Conservation (phyloP, 2,888 invertebrate species). For the Xanthorhoe designata region DNA sequence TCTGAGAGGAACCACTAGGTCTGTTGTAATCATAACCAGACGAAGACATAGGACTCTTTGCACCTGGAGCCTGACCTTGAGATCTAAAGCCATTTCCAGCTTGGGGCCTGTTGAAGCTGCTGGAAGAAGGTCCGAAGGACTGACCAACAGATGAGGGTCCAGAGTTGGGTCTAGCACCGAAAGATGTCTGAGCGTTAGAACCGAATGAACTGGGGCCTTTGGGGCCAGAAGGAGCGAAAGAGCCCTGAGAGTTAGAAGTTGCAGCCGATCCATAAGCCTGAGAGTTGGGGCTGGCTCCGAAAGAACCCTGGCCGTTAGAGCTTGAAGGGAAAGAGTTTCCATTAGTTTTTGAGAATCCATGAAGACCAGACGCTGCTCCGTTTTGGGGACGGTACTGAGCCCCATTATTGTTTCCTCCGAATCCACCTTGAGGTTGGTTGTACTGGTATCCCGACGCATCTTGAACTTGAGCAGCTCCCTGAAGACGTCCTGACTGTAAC, state of each 20-base stretch:
- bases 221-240: constrained; percentile 34
- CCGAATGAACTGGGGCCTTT: constrained; percentile 39
- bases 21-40: constrained; percentile 46
- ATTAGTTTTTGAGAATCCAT: constrained; percentile 34
- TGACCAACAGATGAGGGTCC: constrained; percentile 28
- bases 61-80: constrained; percentile 19
- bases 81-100: constrained; percentile 39
- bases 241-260: constrained; percentile 21
- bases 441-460: constrained; percentile 55
- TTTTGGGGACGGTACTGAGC: constrained; percentile 36
- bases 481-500: constrained; percentile 34
- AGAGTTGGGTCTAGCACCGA: constrained; percentile 22
- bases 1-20: constrained; percentile 33
- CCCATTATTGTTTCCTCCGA: constrained; percentile 27
- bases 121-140: constrained; percentile 27
- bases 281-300: constrained; percentile 29
- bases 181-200: constrained; percentile 34
- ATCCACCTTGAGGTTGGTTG: constrained; percentile 48
- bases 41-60: constrained; percentile 31
- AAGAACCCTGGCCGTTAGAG: constrained; percentile 20
- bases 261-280: constrained; percentile 40
- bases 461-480: constrained; percentile 44
- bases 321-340: constrained; percentile 24
- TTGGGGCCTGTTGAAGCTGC: constrained; percentile 38
- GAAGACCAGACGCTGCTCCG: constrained; percentile 33